A percentile compares a stretch with the other conserved stretches of the same genome.
phyloP scores from a whole-genome alignment of 2,797 vertebrate genomes.

The Carcharodon carcharias region DNA sequence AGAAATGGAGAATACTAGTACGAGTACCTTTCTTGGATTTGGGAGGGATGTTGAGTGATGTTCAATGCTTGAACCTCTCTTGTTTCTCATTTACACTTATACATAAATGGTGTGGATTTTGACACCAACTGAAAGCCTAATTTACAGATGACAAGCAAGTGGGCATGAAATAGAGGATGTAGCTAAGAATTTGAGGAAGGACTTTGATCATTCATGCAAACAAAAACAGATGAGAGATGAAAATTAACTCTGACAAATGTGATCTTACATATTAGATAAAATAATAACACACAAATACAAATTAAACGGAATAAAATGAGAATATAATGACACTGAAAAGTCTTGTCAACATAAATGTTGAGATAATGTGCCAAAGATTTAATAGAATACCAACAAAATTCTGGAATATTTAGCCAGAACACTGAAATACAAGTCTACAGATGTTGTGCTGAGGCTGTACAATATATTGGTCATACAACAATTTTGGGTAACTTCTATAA shows the following conservation, averaged over 20 bases:
- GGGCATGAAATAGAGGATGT: neutral
- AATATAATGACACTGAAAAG: neutral
- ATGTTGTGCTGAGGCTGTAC: neutral
- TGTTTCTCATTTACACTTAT: neutral
- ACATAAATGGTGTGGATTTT: neutral
- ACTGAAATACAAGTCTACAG: neutral
- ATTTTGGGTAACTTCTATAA: neutral
- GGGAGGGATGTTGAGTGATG: neutral
- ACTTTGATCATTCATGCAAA: neutral
- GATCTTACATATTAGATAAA: neutral
- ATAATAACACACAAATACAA: neutral
- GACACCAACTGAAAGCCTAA: neutral
- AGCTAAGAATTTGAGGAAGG: neutral
- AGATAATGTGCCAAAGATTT: neutral
- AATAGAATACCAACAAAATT: neutral
- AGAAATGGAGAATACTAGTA: neutral
- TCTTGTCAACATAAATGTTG: neutral
- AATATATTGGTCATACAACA: neutral
- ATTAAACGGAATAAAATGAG: neutral
- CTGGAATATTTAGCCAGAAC: neutral
- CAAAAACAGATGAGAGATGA: neutral
- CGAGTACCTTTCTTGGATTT: neutral
- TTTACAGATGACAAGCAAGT: neutral
- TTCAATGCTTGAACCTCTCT: neutral
- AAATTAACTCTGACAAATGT: neutral